Evolutionary conservation across 2,888 invertebrate genomes (phyloP).

Genomic region (Panopea generosa): DNA sequence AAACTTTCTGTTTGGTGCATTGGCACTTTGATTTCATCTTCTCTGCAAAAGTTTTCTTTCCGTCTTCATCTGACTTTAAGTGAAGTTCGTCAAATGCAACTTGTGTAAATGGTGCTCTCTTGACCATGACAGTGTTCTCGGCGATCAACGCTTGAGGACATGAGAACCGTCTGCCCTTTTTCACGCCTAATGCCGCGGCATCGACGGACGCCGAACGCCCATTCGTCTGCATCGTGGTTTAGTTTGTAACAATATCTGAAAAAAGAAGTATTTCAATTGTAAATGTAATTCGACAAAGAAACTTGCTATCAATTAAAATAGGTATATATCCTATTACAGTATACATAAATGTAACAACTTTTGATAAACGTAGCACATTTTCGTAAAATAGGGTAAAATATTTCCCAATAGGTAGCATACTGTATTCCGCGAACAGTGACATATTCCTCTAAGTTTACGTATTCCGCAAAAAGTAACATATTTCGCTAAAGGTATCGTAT

Average conservation of each 20-base stretch:
- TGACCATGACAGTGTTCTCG: conserved; percentile 65
- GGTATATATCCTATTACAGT: too few species aligned
- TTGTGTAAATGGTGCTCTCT: conserved; percentile 69
- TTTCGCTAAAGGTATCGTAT: too few species aligned
- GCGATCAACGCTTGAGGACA: conserved; percentile 53
- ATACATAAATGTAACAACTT: too few species aligned
- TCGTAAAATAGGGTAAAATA: too few species aligned
- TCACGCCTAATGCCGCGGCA: conserved; percentile 18
- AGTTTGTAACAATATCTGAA: not conserved
- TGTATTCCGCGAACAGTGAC: too few species aligned
- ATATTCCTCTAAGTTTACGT: too few species aligned
- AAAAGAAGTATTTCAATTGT: not conserved
- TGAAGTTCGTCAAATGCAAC: conserved; percentile 73
- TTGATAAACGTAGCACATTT: too few species aligned
- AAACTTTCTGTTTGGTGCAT: conserved; percentile 73
- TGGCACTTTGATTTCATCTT: conserved; percentile 64
- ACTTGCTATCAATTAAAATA: too few species aligned
- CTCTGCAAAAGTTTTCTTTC: conserved; percentile 40
- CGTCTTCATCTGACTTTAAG: conserved; percentile 58
- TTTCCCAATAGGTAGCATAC: too few species aligned
- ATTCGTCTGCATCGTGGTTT: not conserved
- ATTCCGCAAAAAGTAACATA: too few species aligned
- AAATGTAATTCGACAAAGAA: too few species aligned
- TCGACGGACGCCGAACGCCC: not conserved
- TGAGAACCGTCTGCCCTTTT: conserved; percentile 66